phyloP scores from a whole-genome alignment of 2,888 invertebrate genomes.

The Drosophila macrospina region DNA sequence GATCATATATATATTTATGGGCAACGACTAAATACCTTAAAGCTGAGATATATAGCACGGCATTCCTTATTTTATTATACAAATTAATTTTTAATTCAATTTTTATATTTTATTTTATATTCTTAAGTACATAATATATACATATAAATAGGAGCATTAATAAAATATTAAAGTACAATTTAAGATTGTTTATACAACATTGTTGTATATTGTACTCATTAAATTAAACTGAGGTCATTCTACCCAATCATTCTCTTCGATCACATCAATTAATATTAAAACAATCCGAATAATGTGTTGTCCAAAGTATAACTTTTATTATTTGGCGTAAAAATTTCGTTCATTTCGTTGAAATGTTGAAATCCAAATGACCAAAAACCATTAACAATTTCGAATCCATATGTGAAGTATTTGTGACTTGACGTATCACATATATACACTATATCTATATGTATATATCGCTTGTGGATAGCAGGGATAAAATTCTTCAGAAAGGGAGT shows the following conservation, averaged over 20 bases:
- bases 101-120: too few species aligned
- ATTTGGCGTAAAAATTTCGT: constrained; percentile 2
- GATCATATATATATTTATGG: constrained; percentile 4
- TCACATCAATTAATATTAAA: background rate
- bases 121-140: too few species aligned
- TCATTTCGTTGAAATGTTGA: constrained; percentile 9
- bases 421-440: too few species aligned
- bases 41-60: background rate
- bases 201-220: too few species aligned
- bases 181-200: too few species aligned
- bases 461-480: constrained; percentile 4
- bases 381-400: constrained; percentile 34
- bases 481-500: background rate
- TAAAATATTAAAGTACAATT: too few species aligned
- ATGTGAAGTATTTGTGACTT: constrained; percentile 5
- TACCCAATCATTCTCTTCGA: too few species aligned
- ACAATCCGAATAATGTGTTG: background rate
- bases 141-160: too few species aligned
- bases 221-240: too few species aligned
- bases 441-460: background rate
- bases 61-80: background rate
- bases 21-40: background rate
- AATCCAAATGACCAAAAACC: constrained; percentile 13
- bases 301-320: constrained; percentile 8
- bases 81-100: too few species aligned